Evolutionary conservation across 2,797 vertebrate species (phyloP).

Genomic region (Coendou prehensilis): DNA sequence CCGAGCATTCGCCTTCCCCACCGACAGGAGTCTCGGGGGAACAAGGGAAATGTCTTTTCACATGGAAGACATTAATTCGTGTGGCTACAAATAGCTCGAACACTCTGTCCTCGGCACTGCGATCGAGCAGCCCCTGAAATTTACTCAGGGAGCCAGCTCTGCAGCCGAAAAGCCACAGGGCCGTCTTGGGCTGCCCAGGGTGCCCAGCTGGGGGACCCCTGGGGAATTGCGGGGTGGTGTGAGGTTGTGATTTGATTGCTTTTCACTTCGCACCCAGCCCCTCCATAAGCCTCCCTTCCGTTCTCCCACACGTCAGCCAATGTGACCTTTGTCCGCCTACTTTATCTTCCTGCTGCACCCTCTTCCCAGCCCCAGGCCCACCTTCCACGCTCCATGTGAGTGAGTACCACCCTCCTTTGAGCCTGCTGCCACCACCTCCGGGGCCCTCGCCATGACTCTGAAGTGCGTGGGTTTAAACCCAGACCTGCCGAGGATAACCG

Average conservation of each 20-base stretch:
- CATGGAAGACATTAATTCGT: conserved; percentile 89
- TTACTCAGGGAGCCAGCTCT: conserved; percentile 66
- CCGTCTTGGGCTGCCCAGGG: conserved; percentile 26
- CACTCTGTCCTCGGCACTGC: conserved; percentile 83
- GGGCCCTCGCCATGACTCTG: background rate
- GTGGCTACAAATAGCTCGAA: conserved; percentile 83
- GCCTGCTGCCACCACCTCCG: background rate
- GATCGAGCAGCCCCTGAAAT: conserved; percentile 82
- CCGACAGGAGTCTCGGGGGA: conserved; percentile 79
- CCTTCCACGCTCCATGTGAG: background rate
- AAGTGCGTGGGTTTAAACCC: background rate
- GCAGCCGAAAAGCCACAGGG: conserved; percentile 84
- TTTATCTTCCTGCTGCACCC: background rate
- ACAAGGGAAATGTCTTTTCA: conserved; percentile 84
- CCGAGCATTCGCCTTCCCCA: conserved; percentile 72
- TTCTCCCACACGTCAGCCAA: background rate
- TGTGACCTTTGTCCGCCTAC: background rate
- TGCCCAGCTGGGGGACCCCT: background rate
- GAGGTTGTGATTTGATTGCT: background rate
- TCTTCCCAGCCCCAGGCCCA: background rate
- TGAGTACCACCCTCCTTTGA: background rate
- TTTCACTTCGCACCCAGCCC: background rate
- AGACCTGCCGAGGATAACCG: background rate
- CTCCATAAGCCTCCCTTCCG: background rate
- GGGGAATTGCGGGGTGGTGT: background rate